phyloP scores from a whole-genome alignment of 2,113 vertebrate genomes.

The Centropus bengalensis region DNA sequence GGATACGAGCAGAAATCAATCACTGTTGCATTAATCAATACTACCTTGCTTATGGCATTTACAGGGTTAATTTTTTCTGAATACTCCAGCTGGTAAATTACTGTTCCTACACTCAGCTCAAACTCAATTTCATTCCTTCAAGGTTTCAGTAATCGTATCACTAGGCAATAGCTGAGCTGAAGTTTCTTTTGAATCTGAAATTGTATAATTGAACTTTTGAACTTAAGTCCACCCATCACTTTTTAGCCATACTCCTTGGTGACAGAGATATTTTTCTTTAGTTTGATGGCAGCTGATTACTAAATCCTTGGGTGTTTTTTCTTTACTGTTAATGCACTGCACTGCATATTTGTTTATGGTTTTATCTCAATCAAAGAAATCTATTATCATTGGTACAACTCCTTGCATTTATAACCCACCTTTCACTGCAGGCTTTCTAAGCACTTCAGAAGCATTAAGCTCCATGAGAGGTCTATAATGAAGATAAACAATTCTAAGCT shows the following conservation, averaged over 20 bases:
- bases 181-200: slow-evolving; percentile 72
- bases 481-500: slow-evolving; percentile 38
- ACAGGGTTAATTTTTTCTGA: slow-evolving; percentile 50
- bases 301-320: slow-evolving; percentile 26
- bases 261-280: slow-evolving; percentile 41
- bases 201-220: slow-evolving; percentile 60
- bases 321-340: slow-evolving; percentile 36
- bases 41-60: neutral
- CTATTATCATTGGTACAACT: slow-evolving; percentile 24
- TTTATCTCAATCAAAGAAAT: slow-evolving; percentile 15
- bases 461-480: slow-evolving; percentile 29
- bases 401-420: slow-evolving; percentile 50
- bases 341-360: neutral
- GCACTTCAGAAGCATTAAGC: slow-evolving; percentile 56
- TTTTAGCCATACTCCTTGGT: slow-evolving; percentile 12
- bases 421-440: slow-evolving; percentile 59
- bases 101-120: slow-evolving; percentile 10
- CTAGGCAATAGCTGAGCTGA: slow-evolving; percentile 46
- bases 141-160: slow-evolving; percentile 48
- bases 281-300: slow-evolving; percentile 37
- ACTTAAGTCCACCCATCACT: slow-evolving; percentile 51
- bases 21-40: neutral
- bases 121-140: slow-evolving; percentile 67
- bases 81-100: slow-evolving; percentile 51
- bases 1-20: neutral